Base-by-base conservation (phyloP, 2,888 invertebrate genomes). In the Oscheius sp. region DNA sequence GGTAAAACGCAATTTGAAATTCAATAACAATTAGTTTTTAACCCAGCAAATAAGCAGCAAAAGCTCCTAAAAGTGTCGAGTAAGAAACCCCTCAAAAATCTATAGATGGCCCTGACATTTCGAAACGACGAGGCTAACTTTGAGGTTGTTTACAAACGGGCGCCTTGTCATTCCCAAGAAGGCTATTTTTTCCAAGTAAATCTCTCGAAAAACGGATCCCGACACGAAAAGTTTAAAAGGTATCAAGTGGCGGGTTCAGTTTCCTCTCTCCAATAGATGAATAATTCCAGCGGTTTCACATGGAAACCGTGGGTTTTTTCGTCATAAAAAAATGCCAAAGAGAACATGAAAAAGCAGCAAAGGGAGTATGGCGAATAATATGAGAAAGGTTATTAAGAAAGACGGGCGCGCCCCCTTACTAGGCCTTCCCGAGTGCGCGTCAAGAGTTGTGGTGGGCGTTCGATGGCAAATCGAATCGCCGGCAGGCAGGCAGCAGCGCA, bases 381-480 rank as follows among this genome's bases (percentile, higher is more conserved):
- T 61, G 61, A 61, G 61, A 61, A 41, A 43, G 61, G 43, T 61
- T 61, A 61, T 61, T 61, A 61, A 61, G 61, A 61, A 2, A 25
- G 66, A 16, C 18, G 13, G 27, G 56, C 27, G 9, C 35, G 56
- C 27, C n/a, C 29, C 25, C 27, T 9, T 21, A n/a, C 29, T 25
- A 43, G 63, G 25, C 43, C 18, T 25, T 21, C 27, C 66, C 66
- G 66, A 66, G 66, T 66, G 66, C 66, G 63, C 52, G 66, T 66
- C 66, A 66, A 66, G 66, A 66, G 66, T 66, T 66, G 66, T 66
- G 66, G 66, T 66, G 66, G 66, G 66, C 61, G 61, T 61, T 66
- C 66, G 66, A 66, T 66, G 27, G 49, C 61, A 61, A 61, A 61
- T 61, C 61, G 61, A 61, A 61, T 61, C 61, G 61, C 61, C 61